phyloP scores from a whole-genome alignment of 2,797 vertebrate genomes.

The Gymnothorax javanicus region DNA sequence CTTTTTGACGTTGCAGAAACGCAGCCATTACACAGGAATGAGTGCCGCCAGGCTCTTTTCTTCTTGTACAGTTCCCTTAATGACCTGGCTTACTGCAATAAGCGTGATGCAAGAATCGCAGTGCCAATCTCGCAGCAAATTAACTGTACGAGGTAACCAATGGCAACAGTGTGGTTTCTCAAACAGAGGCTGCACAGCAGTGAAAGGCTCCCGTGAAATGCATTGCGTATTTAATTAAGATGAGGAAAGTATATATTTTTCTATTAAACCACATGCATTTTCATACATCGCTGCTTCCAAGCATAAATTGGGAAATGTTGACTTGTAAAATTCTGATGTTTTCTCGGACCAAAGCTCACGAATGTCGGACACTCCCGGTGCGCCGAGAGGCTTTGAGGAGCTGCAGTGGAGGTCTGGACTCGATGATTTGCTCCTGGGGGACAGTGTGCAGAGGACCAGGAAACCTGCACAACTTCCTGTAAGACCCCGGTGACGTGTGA shows the following conservation, averaged over 20 bases:
- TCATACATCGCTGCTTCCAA: neutral
- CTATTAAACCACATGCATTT: neutral
- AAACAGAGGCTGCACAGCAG: neutral
- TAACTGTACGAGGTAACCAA: neutral
- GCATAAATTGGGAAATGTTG: neutral
- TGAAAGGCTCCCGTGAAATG: neutral
- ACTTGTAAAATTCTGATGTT: neutral
- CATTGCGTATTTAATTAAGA: neutral
- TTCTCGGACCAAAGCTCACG: neutral
- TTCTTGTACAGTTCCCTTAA: neutral
- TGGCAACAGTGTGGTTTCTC: neutral
- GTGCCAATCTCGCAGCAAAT: neutral
- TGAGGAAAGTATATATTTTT: neutral
- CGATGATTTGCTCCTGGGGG: constrained; percentile 34
- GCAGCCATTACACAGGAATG: neutral
- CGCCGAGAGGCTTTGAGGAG: neutral
- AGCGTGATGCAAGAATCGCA: neutral
- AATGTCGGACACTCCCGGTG: neutral
- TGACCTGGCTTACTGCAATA: neutral
- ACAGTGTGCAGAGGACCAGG: constrained; percentile 28
- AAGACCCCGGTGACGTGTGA: constrained; percentile 34
- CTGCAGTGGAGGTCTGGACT: constrained; percentile 40
- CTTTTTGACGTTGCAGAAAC: neutral
- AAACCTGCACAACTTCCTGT: constrained; percentile 43
- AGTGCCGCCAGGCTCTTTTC: neutral